Percentiles rank a stretch among this genome's conserved stretches.
Conservation (phyloP, 2,797 vertebrate genomes). For the Peromyscus eremicus region DNA sequence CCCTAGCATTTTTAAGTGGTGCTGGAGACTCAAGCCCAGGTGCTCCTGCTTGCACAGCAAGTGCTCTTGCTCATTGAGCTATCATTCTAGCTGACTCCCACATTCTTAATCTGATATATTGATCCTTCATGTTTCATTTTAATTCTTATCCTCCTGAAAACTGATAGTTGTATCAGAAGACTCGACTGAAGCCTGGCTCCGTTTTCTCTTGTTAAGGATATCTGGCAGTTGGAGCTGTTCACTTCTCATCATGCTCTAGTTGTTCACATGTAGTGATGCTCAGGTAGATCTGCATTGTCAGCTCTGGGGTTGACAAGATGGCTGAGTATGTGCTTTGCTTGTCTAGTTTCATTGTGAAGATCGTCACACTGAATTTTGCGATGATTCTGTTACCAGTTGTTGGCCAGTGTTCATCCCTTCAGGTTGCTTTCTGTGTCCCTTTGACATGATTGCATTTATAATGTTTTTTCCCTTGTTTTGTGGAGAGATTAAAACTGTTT, state of each 20-base stretch:
- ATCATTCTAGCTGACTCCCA: not conserved
- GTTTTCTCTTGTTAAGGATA: constrained; percentile 42
- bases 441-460: not conserved
- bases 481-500: not conserved
- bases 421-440: not conserved
- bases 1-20: not conserved
- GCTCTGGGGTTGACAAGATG: not conserved
- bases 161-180: not conserved
- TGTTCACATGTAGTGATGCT: not conserved
- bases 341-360: not conserved
- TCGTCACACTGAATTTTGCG: not conserved
- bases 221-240: not conserved
- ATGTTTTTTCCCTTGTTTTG: not conserved
- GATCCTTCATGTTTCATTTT: not conserved
- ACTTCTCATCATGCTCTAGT: not conserved
- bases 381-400: not conserved
- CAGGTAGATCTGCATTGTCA: not conserved
- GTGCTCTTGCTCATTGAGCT: not conserved
- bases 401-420: not conserved
- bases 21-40: too few species aligned
- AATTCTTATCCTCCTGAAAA: constrained; percentile 6
- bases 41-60: not conserved
- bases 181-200: not conserved
- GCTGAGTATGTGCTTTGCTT: not conserved
- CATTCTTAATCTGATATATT: not conserved